Evolutionary conservation across 2,888 invertebrate genomes (phyloP).

Genomic region (Elmis aenea): DNA sequence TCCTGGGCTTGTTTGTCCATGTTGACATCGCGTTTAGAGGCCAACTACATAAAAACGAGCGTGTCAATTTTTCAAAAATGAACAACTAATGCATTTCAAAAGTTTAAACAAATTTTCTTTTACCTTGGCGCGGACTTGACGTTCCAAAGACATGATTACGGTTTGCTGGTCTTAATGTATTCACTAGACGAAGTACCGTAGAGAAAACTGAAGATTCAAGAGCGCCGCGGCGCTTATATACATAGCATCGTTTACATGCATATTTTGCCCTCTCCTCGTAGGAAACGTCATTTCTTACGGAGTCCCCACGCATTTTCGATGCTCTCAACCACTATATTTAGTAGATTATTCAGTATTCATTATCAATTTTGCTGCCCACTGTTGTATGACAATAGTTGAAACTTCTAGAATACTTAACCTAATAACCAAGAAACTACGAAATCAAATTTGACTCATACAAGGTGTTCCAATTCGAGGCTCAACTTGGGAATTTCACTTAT

Average conservation of each 20-base stretch:
- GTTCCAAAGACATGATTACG: slow-evolving; percentile 80
- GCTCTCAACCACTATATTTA: slow-evolving; percentile 38
- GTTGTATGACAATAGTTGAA: too few relatives aligned
- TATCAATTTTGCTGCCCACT: slow-evolving; percentile 7
- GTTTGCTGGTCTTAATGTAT: slow-evolving; percentile 15
- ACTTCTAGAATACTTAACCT: too few relatives aligned
- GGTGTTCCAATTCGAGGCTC: too few relatives aligned
- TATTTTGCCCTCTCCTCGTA: slow-evolving; percentile 12
- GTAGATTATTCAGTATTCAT: slow-evolving; percentile 39
- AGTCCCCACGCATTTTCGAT: slow-evolving; percentile 19
- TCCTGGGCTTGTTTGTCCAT: slow-evolving; percentile 84
- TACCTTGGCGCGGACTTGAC: slow-evolving; percentile 87
- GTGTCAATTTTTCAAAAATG: not conserved
- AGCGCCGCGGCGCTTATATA: slow-evolving; percentile 42
- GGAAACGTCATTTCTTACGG: slow-evolving; percentile 11
- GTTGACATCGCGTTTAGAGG: slow-evolving; percentile 74
- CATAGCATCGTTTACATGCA: slow-evolving; percentile 21
- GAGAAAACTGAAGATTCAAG: slow-evolving; percentile 35
- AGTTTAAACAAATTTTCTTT: slow-evolving; percentile 39
- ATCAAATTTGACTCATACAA: too few relatives aligned
- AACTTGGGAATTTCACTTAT: too few relatives aligned
- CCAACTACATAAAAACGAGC: slow-evolving; percentile 54
- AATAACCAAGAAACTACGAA: too few relatives aligned
- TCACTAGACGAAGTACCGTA: slow-evolving; percentile 18
- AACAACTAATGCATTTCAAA: too few relatives aligned